Evolutionary conservation across 2,113 vertebrate genomes (phyloP).

Genomic region (Oryzias celebensis): DNA sequence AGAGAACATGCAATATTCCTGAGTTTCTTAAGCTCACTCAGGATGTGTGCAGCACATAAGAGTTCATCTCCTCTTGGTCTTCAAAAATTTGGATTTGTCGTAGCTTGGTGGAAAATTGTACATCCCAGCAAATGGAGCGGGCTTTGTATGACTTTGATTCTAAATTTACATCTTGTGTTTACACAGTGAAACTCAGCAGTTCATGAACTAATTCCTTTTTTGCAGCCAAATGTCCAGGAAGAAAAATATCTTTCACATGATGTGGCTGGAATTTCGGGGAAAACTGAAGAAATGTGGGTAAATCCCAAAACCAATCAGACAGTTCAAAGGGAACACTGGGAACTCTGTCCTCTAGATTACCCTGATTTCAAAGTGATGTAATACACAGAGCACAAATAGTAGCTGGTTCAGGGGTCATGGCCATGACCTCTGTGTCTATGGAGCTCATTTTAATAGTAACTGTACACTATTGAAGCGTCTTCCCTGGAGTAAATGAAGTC

Average conservation of each 20-base stretch:
- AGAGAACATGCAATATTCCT: slow-evolving; percentile 61
- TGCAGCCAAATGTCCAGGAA: slow-evolving; percentile 40
- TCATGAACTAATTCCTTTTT: slow-evolving; percentile 55
- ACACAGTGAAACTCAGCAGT: slow-evolving; percentile 55
- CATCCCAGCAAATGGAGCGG: slow-evolving; percentile 57
- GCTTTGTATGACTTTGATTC: slow-evolving; percentile 44
- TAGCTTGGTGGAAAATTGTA: slow-evolving; percentile 41
- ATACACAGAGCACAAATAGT: slow-evolving; percentile 65
- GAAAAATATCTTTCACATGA: slow-evolving; percentile 50
- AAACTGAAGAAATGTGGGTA: slow-evolving; percentile 58
- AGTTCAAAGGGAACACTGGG: slow-evolving; percentile 63
- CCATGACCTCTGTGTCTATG: slow-evolving; percentile 68
- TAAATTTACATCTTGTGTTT: slow-evolving; percentile 52
- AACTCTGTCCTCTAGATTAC: slow-evolving; percentile 48
- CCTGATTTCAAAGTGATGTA: slow-evolving; percentile 72
- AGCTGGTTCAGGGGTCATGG: slow-evolving; percentile 64
- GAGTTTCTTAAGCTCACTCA: slow-evolving; percentile 38
- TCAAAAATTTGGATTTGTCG: slow-evolving; percentile 54
- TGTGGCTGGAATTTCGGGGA: slow-evolving; percentile 66
- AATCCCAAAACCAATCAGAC: slow-evolving; percentile 62
- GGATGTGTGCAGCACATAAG: slow-evolving; percentile 17
- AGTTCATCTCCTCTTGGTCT: slow-evolving; percentile 49
- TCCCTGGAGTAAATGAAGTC: slow-evolving; percentile 62
- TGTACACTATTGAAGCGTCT: slow-evolving; percentile 62
- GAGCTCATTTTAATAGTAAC: slow-evolving; percentile 68